Evolutionary conservation across 2,888 invertebrate species (phyloP).

Genomic region (Lepidocyrtoides sp.): DNA sequence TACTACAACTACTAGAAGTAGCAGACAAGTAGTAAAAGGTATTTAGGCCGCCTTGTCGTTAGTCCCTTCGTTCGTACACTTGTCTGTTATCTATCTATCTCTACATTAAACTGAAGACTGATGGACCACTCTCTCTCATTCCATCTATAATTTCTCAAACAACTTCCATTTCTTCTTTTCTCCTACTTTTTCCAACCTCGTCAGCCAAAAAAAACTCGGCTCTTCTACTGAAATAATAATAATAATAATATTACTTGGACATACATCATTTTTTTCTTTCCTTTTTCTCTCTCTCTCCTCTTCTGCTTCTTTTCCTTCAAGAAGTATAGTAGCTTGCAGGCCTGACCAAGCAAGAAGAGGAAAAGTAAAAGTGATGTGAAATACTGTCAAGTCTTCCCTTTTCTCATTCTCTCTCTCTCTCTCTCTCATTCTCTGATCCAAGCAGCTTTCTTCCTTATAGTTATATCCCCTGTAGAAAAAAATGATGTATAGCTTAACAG

Average conservation of each 20-base stretch:
- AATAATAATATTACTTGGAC: constrained; percentile 79
- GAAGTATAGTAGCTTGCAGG: constrained; percentile 26
- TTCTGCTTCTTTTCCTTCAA: constrained; percentile 14
- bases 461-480: background rate
- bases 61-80: background rate
- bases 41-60: background rate
- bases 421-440: constrained; percentile 43
- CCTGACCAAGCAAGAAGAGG: constrained; percentile 48
- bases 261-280: constrained; percentile 71
- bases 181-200: constrained; percentile 73
- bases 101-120: constrained; percentile 61
- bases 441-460: constrained; percentile 46
- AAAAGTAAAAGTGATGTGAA: constrained; percentile 76
- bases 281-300: background rate
- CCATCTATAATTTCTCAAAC: constrained; percentile 66
- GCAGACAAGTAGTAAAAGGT: background rate
- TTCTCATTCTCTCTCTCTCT: constrained; percentile 17
- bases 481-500: constrained; percentile 50
- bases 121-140: constrained; percentile 67
- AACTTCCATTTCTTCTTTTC: constrained; percentile 54
- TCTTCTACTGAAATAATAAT: constrained; percentile 72
- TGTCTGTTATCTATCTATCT: constrained; percentile 1
- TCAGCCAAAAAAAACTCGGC: constrained; percentile 78
- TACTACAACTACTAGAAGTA: too few relatives aligned
- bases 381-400: constrained; percentile 69